phyloP scores from a whole-genome alignment of 2,888 invertebrate genomes.

The Scaptomyza cyrtandrae region DNA sequence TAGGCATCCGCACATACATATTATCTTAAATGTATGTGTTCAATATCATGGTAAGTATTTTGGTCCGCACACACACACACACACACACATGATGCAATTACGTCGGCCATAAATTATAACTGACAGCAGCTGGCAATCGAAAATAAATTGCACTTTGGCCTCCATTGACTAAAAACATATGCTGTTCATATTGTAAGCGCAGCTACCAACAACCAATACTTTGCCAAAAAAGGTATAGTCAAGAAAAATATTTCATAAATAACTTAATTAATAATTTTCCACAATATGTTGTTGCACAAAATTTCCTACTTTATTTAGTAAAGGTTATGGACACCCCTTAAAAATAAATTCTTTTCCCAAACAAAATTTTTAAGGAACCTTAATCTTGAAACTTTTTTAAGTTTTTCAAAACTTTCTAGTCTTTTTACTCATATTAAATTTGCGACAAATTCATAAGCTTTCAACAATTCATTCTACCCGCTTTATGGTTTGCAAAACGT shows the following conservation, averaged over 20 bases:
- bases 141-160: conserved; percentile 69
- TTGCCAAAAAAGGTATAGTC: conserved; percentile 12
- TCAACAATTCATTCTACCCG: background rate
- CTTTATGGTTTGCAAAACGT: background rate
- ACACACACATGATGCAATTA: conserved; percentile 55
- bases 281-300: no score
- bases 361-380: no score
- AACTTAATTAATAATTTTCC: no score
- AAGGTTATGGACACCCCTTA: no score
- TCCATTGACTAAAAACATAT: conserved; percentile 57
- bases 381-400: no score
- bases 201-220: conserved; percentile 18
- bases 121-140: conserved; percentile 71
- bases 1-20: conserved; percentile 5
- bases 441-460: background rate
- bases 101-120: conserved; percentile 66
- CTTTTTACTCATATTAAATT: no score
- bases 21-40: conserved; percentile 6
- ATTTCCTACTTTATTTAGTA: no score
- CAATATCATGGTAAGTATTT: conserved; percentile 19
- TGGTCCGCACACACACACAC: conserved; percentile 5
- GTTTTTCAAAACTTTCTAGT: no score
- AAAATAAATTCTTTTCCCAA: no score
- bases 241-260: background rate
- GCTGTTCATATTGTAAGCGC: conserved; percentile 55